Evolutionary conservation across 2,888 invertebrate genomes (phyloP).

Genomic region (Gymnoscelis rufifasciata): DNA sequence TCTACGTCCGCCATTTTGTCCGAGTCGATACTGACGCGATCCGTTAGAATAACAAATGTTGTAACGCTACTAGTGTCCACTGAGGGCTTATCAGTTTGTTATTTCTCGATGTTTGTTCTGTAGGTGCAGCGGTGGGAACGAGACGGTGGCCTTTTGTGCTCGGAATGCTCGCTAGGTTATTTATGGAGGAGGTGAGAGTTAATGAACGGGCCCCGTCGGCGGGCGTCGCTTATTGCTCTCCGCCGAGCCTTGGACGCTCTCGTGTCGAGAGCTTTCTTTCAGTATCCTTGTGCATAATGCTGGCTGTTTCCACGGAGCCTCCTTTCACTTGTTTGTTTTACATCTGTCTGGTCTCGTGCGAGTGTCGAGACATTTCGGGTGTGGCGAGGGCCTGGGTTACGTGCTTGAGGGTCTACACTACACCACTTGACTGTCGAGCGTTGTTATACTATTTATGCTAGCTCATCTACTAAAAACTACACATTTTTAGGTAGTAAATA

Average conservation of each 20-base stretch:
- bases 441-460: slow-evolving; percentile 42
- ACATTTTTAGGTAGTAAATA: slow-evolving; percentile 18
- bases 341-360: slow-evolving; percentile 55
- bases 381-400: slow-evolving; percentile 49
- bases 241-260: slow-evolving; percentile 67
- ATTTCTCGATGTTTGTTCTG: slow-evolving; percentile 51
- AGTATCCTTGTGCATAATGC: slow-evolving; percentile 74
- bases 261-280: slow-evolving; percentile 72
- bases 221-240: slow-evolving; percentile 73
- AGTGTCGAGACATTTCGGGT: slow-evolving; percentile 61
- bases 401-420: slow-evolving; percentile 55
- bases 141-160: slow-evolving; percentile 39
- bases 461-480: too few species aligned
- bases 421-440: slow-evolving; percentile 54
- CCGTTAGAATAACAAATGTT: slow-evolving; percentile 58
- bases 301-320: slow-evolving; percentile 64
- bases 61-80: slow-evolving; percentile 44
- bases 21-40: slow-evolving; percentile 38
- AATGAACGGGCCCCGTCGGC: slow-evolving; percentile 66
- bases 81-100: slow-evolving; percentile 49
- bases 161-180: slow-evolving; percentile 50
- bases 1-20: slow-evolving; percentile 57
- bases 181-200: slow-evolving; percentile 62
- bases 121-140: slow-evolving; percentile 43
- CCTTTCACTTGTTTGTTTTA: slow-evolving; percentile 72